Evolutionary conservation across 2,113 vertebrate species (phyloP), one percentile per base, ranked within the genome.

Genomic region (Pseudorasbora parva): DNA sequence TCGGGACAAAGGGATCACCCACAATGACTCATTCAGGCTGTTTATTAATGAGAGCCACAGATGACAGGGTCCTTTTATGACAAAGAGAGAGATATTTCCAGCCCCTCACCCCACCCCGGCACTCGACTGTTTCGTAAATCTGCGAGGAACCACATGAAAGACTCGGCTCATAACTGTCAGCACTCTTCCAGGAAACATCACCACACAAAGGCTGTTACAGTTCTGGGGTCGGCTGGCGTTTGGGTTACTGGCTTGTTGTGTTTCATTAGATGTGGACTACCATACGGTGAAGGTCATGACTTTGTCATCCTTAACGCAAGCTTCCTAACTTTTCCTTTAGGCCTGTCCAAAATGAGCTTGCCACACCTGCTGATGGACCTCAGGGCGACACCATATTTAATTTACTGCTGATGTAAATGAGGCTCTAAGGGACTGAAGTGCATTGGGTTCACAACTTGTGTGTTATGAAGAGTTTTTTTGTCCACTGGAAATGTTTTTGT

Each of bases 61-160:
- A 87, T 84, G 54, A 73, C 56, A 66, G 12, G 56, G 47, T 80
- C 54, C 45, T 56, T 84, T 75, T 68, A 68, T 47, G 77, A 84
- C 83, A 33, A 76, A 56, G 81, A 86, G 66, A 51, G 51, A 76
- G 71, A 57, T 82, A 76, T 86, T 83, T 81, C 56, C 78, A 47
- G 45, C 15, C 60, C 74, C 25, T 54, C 43, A 64, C 84, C 77
- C 57, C 77, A 69, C 69, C 85, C 80, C 51, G 62, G 33, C 72
- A 8, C 37, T 83, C 33, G 27, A 41, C 75, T 59, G 62, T 54
- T 83, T 87, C 76, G 85, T 57, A 66, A 81, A 76, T 68, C 81
- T 82, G 49, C 54, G 43, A 54, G 71, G 62, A 85, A 81, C 86
- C 84, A 87, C 86, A 87, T 87, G 84, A 87, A 87, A 85, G 86